Percentiles rank a stretch among this genome's conserved stretches.
These are phyloP conservation scores for Heterocephalus glaber DNA, from an alignment of 2,113 vertebrate genomes.

Conservation along the genomic window DNA sequence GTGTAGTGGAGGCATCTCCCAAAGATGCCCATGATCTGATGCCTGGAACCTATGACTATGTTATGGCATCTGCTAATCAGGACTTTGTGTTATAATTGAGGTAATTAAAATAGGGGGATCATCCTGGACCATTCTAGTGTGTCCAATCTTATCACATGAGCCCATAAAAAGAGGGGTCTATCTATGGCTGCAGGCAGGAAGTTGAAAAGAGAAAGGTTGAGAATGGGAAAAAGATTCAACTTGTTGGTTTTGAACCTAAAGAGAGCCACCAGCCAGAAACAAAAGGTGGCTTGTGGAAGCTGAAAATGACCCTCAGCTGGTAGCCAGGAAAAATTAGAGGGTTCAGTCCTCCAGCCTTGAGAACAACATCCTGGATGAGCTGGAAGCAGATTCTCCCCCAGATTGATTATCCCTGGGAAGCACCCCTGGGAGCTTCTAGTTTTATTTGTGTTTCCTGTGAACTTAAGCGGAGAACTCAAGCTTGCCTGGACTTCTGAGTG, in stretches of 20 bases:
- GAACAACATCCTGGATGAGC: neutral
- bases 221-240: neutral
- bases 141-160: neutral
- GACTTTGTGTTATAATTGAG: neutral
- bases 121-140: neutral
- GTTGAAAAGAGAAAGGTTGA: neutral
- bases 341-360: neutral
- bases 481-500: neutral
- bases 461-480: neutral
- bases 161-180: neutral
- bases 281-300: neutral
- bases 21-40: neutral
- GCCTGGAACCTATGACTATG: neutral
- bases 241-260: neutral
- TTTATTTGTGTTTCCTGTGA: neutral
- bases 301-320: neutral
- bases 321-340: neutral
- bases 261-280: neutral
- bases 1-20: too few species aligned
- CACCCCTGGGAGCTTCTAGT: neutral
- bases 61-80: neutral
- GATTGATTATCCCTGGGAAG: too few species aligned
- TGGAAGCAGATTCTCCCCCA: neutral
- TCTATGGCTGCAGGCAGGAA: neutral
- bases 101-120: neutral